These are phyloP conservation scores for Eudemis profundana DNA, from an alignment of 2,888 invertebrate genomes.

Conservation along the genomic window DNA sequence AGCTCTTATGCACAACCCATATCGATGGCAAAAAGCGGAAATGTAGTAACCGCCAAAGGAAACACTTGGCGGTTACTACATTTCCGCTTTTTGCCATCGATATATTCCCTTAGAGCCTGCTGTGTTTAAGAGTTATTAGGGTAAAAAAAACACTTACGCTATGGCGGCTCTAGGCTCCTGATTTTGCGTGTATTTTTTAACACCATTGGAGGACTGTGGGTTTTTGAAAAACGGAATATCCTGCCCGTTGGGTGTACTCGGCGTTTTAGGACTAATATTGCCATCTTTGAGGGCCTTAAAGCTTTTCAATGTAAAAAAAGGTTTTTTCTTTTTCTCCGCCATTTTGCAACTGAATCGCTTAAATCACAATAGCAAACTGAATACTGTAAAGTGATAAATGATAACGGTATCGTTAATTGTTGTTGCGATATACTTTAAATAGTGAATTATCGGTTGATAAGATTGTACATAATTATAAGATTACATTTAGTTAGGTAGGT, in stretches of 20 bases:
- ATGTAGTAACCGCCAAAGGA: too few relatives aligned
- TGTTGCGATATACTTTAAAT: conserved; percentile 23
- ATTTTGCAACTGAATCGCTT: conserved; percentile 52
- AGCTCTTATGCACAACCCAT: too few relatives aligned
- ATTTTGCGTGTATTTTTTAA: conserved; percentile 48
- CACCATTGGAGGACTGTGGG: not conserved
- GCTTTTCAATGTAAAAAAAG: conserved; percentile 70
- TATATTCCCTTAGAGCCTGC: too few relatives aligned
- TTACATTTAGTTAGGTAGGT: conserved; percentile 20
- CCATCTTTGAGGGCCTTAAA: conserved; percentile 66
- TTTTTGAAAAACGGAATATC: conserved; percentile 27
- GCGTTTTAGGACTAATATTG: conserved; percentile 41
- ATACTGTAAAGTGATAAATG: not conserved
- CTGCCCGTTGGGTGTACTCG: conserved; percentile 45
- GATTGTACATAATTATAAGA: conserved; percentile 25
- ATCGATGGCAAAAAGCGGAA: too few relatives aligned
- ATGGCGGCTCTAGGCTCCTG: conserved; percentile 63
- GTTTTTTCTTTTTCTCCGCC: conserved; percentile 76
- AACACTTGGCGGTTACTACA: too few relatives aligned
- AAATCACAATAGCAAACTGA: conserved; percentile 28
- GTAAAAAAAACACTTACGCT: conserved; percentile 54
- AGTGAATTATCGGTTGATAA: conserved; percentile 24
- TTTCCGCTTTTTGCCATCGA: too few relatives aligned
- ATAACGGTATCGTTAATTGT: conserved; percentile 36
- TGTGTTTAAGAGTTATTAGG: too few relatives aligned